Evolutionary conservation across 2,888 invertebrate species (phyloP).

Genomic region (Ectemnius cavifrons): DNA sequence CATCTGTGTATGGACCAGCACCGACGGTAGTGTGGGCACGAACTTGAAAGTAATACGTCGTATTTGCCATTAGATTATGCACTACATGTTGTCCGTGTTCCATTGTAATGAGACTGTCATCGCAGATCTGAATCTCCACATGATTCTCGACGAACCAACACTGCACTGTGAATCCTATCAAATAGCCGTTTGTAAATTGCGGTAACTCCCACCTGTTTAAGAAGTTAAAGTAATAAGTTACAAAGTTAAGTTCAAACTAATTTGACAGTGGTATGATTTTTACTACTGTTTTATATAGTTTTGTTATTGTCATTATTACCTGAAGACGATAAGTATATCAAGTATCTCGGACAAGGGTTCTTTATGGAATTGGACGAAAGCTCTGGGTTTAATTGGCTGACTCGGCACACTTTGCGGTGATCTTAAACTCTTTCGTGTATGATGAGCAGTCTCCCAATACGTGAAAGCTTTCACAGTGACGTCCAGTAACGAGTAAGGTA

Average conservation of each 20-base stretch:
- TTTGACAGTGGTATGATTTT: conserved; percentile 17
- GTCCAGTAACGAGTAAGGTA: conserved; percentile 86
- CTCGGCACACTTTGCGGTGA: conserved; percentile 91
- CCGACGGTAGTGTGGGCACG: conserved; percentile 90
- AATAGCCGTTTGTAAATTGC: conserved; percentile 85
- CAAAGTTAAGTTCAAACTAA: too few relatives aligned
- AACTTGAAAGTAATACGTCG: conserved; percentile 85
- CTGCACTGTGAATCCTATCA: conserved; percentile 85
- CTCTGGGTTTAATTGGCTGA: conserved; percentile 85
- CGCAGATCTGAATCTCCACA: conserved; percentile 79
- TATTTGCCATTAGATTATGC: conserved; percentile 80
- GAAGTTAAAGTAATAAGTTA: too few relatives aligned
- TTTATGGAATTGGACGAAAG: conserved; percentile 83
- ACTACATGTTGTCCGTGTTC: conserved; percentile 81
- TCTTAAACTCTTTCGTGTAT: conserved; percentile 82
- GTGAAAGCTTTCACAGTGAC: conserved; percentile 90
- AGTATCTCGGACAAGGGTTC: conserved; percentile 72
- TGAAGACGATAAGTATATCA: conserved; percentile 68
- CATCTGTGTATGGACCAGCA: conserved; percentile 84
- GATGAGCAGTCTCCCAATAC: conserved; percentile 88
- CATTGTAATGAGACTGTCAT: conserved; percentile 79
- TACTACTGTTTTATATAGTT: background rate
- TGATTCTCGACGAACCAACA: conserved; percentile 82
- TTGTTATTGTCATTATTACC: conserved; percentile 53
- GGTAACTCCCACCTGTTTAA: conserved; percentile 91